phyloP scores from a whole-genome alignment of 2,113 vertebrate species.

The Psittacara wagleri region DNA sequence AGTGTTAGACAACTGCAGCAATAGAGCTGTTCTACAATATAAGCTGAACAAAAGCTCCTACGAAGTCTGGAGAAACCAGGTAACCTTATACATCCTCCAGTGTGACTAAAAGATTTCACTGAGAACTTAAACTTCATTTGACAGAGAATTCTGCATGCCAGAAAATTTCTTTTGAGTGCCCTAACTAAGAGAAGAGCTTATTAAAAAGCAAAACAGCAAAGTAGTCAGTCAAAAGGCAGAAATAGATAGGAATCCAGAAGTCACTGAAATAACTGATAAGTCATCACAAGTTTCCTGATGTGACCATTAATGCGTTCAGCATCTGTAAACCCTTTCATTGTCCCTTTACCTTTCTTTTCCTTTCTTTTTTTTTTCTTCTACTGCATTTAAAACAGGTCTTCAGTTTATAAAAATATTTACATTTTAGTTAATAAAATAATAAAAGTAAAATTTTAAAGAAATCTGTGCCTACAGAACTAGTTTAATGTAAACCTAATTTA shows the following conservation, averaged over 20 bases:
- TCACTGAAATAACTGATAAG: background rate
- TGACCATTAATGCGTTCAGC: background rate
- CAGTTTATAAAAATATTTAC: rapidly evolving
- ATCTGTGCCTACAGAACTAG: rapidly evolving
- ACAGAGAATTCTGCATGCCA: background rate
- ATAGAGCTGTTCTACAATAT: background rate
- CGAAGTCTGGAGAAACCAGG: background rate
- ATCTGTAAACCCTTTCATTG: background rate
- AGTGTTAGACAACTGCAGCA: background rate
- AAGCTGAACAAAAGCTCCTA: background rate
- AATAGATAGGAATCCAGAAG: background rate
- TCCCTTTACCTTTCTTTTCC: background rate
- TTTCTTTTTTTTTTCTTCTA: background rate
- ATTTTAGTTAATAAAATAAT: background rate
- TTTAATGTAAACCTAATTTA: background rate
- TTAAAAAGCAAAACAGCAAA: background rate
- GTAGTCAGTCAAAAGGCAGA: background rate
- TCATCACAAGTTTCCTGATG: background rate
- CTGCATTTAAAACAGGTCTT: background rate
- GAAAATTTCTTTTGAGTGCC: background rate
- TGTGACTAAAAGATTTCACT: background rate
- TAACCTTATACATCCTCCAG: background rate
- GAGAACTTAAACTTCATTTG: background rate
- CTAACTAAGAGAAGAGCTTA: background rate
- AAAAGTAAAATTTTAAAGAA: background rate